Evolutionary conservation across 2,797 vertebrate genomes (phyloP), one percentile per base, ranked within the genome.

Genomic region (Prionace glauca): DNA sequence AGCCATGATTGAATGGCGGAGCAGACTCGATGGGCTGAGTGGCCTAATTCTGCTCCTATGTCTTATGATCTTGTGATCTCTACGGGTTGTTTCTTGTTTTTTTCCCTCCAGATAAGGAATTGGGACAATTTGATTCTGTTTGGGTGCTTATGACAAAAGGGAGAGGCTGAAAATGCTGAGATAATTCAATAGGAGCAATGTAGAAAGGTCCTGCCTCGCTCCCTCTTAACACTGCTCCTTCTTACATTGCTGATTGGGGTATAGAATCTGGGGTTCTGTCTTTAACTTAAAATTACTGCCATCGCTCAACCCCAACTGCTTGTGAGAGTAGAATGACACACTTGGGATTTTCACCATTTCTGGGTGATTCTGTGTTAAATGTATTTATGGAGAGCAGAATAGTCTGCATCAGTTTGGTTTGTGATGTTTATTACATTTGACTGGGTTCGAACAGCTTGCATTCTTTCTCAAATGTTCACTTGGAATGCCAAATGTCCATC

Each of bases 401-500:
- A 0, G 20, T 36, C 60, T 65, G 32, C 32, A 36, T 60, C n/a
- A 32, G 32, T 91, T 91, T 77, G n/a, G 67, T 72, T 72, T 72
- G 26, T 20, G 36, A 69, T 67, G 62, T 92, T 92, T 22, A 36
- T 24, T 65, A 41, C 18, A 67, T 11, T 41, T 10, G 69, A 62
- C 67, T 56, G 50, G n/a, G 65, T 69, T 41, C 4, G 10, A 92
- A 69, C n/a, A 67, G 62, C 65, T 92, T 41, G 67, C n/a, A 92
- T 92, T 69, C n/a, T 69, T 67, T 92, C 67, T 41, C 9, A 69
- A 92, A 20, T 36, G 67, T 92, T 69, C n/a, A 67, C 12, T 69
- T 92, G 67, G 90, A 69, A 92, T 92, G 36, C 90, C 62, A 41
- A 67, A 36, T 62, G n/a, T 36, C n/a, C 65, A 92, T 92, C 69